Base-by-base conservation (phyloP, 2,113 vertebrate genomes). In the Sapayoa aenigma region DNA sequence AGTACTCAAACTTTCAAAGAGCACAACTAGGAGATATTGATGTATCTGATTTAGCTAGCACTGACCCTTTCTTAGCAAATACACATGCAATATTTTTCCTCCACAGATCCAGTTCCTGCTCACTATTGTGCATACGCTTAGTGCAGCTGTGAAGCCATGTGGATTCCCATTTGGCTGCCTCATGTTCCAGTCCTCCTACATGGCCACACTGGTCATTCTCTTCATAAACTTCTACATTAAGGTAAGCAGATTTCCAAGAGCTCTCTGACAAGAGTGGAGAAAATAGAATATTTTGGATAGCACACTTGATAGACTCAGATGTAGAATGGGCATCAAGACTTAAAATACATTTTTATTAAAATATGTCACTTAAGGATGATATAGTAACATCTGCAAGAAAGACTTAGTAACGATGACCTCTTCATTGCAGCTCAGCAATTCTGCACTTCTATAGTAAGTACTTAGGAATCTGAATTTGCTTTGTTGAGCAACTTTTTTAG, bases 181-280 rank as follows among this genome's bases (percentile, higher is more conserved):
- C 85, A 96, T 99, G 87, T 99, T 99, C 97, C 99, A 99, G 97
- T 98, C 98, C 6, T 98, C 98, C 46, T 99, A 99, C 53, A 99
- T 99, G 99, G 91, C 97, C 65, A 99, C 98, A 2, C 93, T 99
- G 67, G 98, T 99, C 47, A 62, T 98, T 88, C 97, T 99, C 9
- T 99, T 99, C 90, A 52, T 98, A 88, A 99, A 99, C 84, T 99
- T 99, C 93, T 99, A 99, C 31, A 44, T 98, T 84, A 98, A 99
- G 98, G 99, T 99, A 97, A 95, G 97, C 9, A 59, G 21, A 9
- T 19, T 80, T 69, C 44, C 22, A 16, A 86, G 39, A 72, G 6
- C n/a, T 72, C 41, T 90, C 59, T 31, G 4, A 18, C 5, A 49
- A 47, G 19, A 17, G 5, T 4, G 4, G 7, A 3, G 28, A 6